Evolutionary conservation across 2,797 vertebrate genomes (phyloP).

Genomic region (Periparus ater): DNA sequence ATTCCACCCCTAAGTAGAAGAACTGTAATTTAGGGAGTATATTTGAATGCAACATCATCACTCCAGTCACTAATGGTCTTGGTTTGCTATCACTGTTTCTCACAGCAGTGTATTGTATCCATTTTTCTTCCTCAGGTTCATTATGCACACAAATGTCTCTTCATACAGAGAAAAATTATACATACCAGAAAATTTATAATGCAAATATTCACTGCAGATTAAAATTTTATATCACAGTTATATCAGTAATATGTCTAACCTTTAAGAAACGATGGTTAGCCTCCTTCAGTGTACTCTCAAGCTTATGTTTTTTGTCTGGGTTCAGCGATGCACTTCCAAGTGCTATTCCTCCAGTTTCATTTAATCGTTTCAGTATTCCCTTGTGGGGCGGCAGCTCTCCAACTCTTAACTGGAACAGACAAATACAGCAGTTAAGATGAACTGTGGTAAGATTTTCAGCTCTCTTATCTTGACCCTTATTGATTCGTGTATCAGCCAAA

Average conservation of each 20-base stretch:
- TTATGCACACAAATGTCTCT: neutral
- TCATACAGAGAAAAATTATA: neutral
- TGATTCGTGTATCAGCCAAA: slow-evolving; percentile 65
- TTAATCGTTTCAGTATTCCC: slow-evolving; percentile 85
- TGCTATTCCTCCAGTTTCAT: slow-evolving; percentile 77
- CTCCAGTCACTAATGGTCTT: neutral
- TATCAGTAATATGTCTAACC: slow-evolving; percentile 78
- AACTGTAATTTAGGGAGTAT: neutral
- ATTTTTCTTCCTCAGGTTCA: neutral
- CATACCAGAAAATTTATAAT: neutral
- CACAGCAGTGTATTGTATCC: neutral
- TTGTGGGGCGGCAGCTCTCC: slow-evolving; percentile 85
- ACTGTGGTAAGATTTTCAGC: slow-evolving; percentile 66
- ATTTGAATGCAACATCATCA: neutral
- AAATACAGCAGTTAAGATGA: slow-evolving; percentile 73
- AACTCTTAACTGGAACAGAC: slow-evolving; percentile 79
- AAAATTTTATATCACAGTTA: slow-evolving; percentile 5
- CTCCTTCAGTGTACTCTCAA: slow-evolving; percentile 82
- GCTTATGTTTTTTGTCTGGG: slow-evolving; percentile 83
- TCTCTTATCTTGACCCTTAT: slow-evolving; percentile 66
- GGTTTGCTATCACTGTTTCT: neutral
- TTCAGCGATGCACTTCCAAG: slow-evolving; percentile 81
- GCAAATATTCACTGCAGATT: slow-evolving; percentile 35
- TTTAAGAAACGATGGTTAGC: slow-evolving; percentile 88
- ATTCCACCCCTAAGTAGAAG: neutral